Evolutionary conservation across 2,888 invertebrate genomes (phyloP), one percentile per base, ranked within the genome.

Genomic region (Aporophyla lueneburgensis): DNA sequence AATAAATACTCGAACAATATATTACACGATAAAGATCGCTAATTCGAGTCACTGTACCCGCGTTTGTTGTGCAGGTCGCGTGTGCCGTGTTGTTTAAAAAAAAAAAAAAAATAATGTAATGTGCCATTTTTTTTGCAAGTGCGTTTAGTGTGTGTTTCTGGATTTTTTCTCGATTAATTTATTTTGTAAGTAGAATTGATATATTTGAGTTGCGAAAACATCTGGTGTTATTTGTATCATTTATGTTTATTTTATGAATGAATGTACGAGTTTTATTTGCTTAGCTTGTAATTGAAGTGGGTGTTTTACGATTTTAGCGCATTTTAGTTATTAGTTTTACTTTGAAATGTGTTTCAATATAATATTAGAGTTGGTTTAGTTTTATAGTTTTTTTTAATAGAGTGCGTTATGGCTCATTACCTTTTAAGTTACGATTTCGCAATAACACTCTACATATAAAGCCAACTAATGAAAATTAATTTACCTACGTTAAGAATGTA

Each of bases 41-140:
- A 85, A 85, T 78, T 78, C 49, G 58, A 78, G 82, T 86, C 89
- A 89, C 76, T 86, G 82, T 88, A 81, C 71, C 74, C 59, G 67
- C 59, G 63, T 72, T 74, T 84, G 76, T 74, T 65, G 70, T 51
- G n/a, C 69, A 62, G 74, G 24, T 58, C 78, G 80, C 76, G 83
- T 86, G 87, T 87, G 88, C 66, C 80, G 80, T 81, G 53, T 24
- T 59, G 63, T 53, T 71, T 83, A 67, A 68, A 40, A n/a, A 2
- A 71, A 76, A 12, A 71, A 71, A 70, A 54, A 74, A 87, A 65
- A 76, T 70, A 73, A 80, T 80, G 69, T 80, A 74, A 77, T 74
- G 72, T 85, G 82, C n/a, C 7, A 21, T 62, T 73, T 74, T 71
- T 79, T 81, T 78, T 53, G 72, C 66, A 67, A 49, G 74, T 78